These are phyloP conservation scores for Arion vulgaris DNA, from an alignment of 1,140 invertebrate genomes.

Conservation along the genomic window DNA sequence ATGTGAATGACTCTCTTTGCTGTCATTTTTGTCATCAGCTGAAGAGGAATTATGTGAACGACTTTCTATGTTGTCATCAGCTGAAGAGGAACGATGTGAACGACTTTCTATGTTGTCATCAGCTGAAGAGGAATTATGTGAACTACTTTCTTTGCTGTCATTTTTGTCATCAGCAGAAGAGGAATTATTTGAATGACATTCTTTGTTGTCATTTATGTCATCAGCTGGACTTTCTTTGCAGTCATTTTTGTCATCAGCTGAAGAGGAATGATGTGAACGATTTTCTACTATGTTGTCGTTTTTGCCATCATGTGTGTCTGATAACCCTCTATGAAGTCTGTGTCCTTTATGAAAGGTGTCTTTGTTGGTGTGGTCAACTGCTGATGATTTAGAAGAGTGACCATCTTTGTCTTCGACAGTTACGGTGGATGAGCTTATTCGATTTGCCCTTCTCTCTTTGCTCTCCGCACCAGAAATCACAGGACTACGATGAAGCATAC, in stretches of 20 bases:
- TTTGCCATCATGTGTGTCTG: not conserved
- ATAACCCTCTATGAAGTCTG: not conserved
- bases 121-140: not conserved
- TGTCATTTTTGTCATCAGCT: not conserved
- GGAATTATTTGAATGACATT: no score
- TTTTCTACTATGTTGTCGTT: no score
- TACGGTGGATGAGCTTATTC: not conserved
- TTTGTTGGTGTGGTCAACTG: not conserved
- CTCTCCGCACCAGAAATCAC: not conserved
- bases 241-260: conserved; percentile 2
- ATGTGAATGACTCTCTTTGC: not conserved
- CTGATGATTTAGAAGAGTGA: not conserved
- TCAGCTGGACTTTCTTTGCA: no score
- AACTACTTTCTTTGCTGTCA: not conserved
- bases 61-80: not conserved
- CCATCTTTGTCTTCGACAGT: not conserved
- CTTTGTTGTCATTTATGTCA: no score
- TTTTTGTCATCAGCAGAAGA: not conserved
- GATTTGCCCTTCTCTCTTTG: not conserved
- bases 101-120: not conserved
- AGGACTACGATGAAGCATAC: not conserved
- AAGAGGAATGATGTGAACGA: not conserved
- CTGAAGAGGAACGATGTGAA: not conserved
- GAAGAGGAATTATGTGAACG: not conserved
- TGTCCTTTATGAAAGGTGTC: conserved; percentile 6